A percentile compares a stretch with the other conserved stretches of the same genome.
phyloP scores from a whole-genome alignment of 2,797 vertebrate genomes.

The Apodemus agrarius region DNA sequence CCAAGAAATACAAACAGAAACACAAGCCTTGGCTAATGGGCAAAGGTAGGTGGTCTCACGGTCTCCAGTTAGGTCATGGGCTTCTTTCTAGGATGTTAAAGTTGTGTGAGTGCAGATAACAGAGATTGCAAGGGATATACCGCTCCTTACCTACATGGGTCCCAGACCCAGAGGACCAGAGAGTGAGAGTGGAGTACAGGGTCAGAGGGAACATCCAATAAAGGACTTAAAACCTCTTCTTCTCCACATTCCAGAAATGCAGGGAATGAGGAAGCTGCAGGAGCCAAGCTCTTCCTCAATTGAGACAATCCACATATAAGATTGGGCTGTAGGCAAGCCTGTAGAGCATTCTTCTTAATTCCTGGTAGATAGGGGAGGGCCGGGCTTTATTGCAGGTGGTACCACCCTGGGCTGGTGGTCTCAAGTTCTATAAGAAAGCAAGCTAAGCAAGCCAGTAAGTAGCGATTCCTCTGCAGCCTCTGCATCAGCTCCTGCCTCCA shows the following conservation, averaged over 20 bases:
- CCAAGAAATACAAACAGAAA: slow-evolving; percentile 45
- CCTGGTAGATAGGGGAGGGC: neutral
- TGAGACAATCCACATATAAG: neutral
- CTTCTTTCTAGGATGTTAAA: slow-evolving; percentile 8
- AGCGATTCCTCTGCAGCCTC: neutral
- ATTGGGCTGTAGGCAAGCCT: neutral
- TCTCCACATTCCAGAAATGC: neutral
- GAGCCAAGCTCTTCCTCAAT: no score
- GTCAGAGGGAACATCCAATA: neutral
- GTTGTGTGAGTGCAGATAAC: neutral
- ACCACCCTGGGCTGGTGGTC: neutral
- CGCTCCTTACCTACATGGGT: no score
- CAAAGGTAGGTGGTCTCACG: neutral
- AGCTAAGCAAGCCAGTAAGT: neutral
- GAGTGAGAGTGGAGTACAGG: neutral
- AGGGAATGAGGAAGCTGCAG: neutral
- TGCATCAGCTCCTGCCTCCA: no score
- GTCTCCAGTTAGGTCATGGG: neutral
- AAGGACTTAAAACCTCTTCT: neutral
- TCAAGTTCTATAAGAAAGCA: neutral
- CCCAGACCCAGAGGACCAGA: neutral
- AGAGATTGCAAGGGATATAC: neutral
- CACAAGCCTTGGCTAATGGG: slow-evolving; percentile 2
- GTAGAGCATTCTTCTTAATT: neutral
- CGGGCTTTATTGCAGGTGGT: neutral